These are phyloP conservation scores for Nannoperca obscura DNA, from an alignment of 2,797 vertebrate species.

Conservation along the genomic window DNA sequence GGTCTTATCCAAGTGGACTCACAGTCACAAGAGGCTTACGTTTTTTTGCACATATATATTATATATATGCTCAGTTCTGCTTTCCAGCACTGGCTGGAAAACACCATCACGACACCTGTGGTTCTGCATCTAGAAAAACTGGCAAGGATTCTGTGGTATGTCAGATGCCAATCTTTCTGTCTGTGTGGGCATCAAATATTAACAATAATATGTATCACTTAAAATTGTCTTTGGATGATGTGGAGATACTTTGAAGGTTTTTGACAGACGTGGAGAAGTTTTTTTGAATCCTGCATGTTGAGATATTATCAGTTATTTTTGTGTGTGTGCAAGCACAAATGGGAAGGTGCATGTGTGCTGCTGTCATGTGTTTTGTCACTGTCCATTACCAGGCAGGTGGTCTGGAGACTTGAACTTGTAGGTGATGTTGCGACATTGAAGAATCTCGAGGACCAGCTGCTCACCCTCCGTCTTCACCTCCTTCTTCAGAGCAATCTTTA, in stretches of 20 bases:
- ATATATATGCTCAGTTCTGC: background rate
- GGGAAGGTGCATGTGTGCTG: background rate
- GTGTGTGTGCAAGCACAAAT: background rate
- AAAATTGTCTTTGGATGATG: constrained; percentile 1
- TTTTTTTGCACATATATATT: background rate
- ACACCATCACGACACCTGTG: constrained; percentile 8
- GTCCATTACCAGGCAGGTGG: constrained; percentile 93
- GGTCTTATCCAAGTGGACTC: background rate
- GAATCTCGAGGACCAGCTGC: constrained; percentile 95
- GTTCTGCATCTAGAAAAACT: constrained; percentile 25
- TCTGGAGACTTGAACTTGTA: constrained; percentile 99
- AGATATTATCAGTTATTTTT: background rate
- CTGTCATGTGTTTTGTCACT: background rate
- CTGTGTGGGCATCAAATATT: constrained; percentile 42
- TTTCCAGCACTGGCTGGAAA: constrained; percentile 12
- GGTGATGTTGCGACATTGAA: constrained; percentile 99
- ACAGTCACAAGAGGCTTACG: background rate
- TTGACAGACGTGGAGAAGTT: background rate
- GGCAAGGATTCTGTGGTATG: constrained; percentile 9
- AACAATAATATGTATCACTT: background rate
- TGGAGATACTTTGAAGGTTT: too few relatives aligned
- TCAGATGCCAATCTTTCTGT: constrained; percentile 33
- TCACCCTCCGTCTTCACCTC: constrained; percentile 99
- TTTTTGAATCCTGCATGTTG: too few relatives aligned
- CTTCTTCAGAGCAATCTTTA: constrained; percentile 97